Base-by-base conservation (phyloP, 2,888 invertebrate species). In the Scaptomyza parva region DNA sequence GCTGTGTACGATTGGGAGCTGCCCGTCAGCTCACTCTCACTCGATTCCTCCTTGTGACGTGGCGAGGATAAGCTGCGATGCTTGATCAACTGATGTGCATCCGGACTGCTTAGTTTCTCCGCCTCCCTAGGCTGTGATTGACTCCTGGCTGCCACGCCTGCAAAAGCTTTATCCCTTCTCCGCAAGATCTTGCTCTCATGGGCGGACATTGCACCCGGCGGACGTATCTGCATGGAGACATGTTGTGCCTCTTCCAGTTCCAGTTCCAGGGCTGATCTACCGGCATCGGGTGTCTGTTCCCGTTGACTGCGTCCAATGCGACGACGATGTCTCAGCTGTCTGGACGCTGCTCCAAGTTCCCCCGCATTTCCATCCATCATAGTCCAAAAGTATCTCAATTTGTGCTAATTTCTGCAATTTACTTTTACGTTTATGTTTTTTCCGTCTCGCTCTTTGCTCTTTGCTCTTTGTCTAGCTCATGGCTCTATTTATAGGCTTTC, bases 251-350 rank as follows among this genome's bases (percentile, higher is more conserved):
- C 24, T 14, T 40, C 40, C 40, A 11, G 26, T 11, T 39, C 39
- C 22, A 78, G 24, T 20, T 7, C 6, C 3, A 55, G 26, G 1
- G 50, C 44, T 11, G 54, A 24, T 5, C 62, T 39, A 48, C 68
- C 65, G 0, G 89, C 86, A 50, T 91, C 90, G 2, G 95, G 95
- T 8, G 95, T 94, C 47, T 94, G 94, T 64, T 95, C 95, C 73
- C 95, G 94, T 54, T 92, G 92, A 24, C 92, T 92, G 22, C 93
- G 89, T 24, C 92, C 92, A 40, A 94, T 90, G 71, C 93, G 94
- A 67, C 95, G 93, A 47, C 95, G 93, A 78, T 94, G 94, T 57
- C 94, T 93, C 39, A 92, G 18, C 44, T 68, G 72, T 41, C 60
- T 47, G 41, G 93, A 92, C 88, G 84, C 48, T 39, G 84, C 48